Base-by-base conservation (phyloP, 2,888 invertebrate species). In the Cryptosula pallasiana region DNA sequence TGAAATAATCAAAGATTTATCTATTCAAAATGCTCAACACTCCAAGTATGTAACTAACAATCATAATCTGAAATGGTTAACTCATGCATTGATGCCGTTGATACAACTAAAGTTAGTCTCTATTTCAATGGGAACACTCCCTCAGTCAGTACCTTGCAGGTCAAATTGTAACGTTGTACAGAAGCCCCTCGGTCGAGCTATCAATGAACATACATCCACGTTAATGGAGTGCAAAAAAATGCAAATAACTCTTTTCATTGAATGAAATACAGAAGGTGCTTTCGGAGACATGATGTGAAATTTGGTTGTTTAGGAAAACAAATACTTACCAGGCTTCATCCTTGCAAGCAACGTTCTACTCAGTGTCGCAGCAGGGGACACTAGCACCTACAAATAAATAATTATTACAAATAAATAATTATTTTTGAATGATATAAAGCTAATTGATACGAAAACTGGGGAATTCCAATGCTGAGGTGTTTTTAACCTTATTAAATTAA, bases 241-340 rank as follows among this genome's bases (percentile, higher is more conserved):
- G n/a, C n/a, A n/a, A n/a, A n/a, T n/a, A n/a, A n/a, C n/a, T n/a
- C n/a, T n/a, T n/a, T n/a, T n/a, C n/a, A n/a, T n/a, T n/a, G n/a
- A n/a, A n/a, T n/a, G n/a, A n/a, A n/a, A n/a, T n/a, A n/a, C n/a
- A n/a, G n/a, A n/a, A n/a, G n/a, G n/a, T n/a, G n/a, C n/a, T n/a
- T n/a, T n/a, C n/a, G n/a, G n/a, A n/a, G n/a, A n/a, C n/a, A n/a
- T n/a, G n/a, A n/a, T n/a, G n/a, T n/a, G n/a, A n/a, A n/a, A n/a
- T n/a, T n/a, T n/a, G n/a, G n/a, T n/a, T n/a, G n/a, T n/a, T n/a
- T n/a, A n/a, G n/a, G n/a, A n/a, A n/a, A n/a, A n/a, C n/a, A n/a
- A n/a, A n/a, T n/a, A 57, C 63, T 25, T 34, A 63, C 63, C 63
- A 32, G 63, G 63, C 27, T 63, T 63, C 27, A 63, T 63, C 27